A percentile compares a stretch with the other conserved stretches of the same genome.
These are phyloP conservation scores for Serilophus lunatus DNA, from an alignment of 2,113 vertebrate species.

Conservation along the genomic window DNA sequence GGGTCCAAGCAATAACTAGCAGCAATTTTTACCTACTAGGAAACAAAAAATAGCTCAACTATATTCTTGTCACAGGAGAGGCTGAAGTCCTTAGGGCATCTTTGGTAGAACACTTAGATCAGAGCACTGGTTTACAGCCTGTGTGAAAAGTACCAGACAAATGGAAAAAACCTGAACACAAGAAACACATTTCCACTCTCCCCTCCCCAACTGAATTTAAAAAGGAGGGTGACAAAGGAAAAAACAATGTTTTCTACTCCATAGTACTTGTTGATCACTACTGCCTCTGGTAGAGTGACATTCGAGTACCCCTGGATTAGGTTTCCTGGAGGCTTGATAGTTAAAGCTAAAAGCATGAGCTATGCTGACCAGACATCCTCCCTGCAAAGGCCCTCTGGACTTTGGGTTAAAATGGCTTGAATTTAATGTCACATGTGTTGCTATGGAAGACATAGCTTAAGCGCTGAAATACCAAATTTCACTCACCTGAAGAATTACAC, in stretches of 20 bases:
- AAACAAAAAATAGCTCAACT: neutral
- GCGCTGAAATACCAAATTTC: neutral
- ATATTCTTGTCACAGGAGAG: neutral
- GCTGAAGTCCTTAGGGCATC: neutral
- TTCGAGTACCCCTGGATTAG: constrained; percentile 10
- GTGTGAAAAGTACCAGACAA: neutral
- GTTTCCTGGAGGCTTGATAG: neutral
- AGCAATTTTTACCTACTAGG: neutral
- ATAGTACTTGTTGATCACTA: neutral
- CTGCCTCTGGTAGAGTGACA: neutral
- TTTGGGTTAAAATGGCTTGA: neutral
- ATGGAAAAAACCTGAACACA: neutral
- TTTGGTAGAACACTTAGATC: neutral
- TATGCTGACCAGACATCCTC: neutral
- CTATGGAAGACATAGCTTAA: neutral
- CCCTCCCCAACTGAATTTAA: too few relatives aligned
- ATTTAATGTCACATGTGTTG: neutral
- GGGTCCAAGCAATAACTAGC: neutral
- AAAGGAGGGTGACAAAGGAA: neutral
- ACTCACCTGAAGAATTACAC: neutral
- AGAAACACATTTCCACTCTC: neutral
- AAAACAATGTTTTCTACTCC: neutral
- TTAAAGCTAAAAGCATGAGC: constrained; percentile 15
- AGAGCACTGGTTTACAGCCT: neutral
- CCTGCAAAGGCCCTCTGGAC: neutral